Evolutionary conservation across 2,888 invertebrate genomes (phyloP).

Genomic region (Nemoura dubitans): DNA sequence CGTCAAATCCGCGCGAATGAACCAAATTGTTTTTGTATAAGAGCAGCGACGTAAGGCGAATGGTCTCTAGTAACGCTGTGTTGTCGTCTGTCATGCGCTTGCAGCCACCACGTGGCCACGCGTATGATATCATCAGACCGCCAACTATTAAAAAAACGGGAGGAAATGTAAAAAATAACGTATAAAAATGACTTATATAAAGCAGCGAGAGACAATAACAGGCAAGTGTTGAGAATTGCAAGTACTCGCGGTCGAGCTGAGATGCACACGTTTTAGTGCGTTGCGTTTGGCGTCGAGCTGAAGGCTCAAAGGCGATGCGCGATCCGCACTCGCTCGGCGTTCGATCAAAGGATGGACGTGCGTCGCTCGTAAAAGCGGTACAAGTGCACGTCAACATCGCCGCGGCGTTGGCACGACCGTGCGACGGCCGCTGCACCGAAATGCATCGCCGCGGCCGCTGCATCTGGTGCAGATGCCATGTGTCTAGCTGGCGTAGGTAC

Average conservation of each 20-base stretch:
- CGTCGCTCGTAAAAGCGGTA: neutral
- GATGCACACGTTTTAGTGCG: neutral
- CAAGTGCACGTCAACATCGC: neutral
- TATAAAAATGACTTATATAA: neutral
- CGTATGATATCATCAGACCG: neutral
- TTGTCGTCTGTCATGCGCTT: neutral
- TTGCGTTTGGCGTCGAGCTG: neutral
- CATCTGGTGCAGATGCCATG: slow-evolving; percentile 8
- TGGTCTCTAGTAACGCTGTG: neutral
- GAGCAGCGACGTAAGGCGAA: too few species aligned
- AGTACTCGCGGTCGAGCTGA: neutral
- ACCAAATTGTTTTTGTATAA: too few species aligned
- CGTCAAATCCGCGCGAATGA: too few species aligned
- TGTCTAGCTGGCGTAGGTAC: neutral
- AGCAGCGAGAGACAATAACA: neutral
- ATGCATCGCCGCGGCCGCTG: neutral
- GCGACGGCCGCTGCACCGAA: neutral
- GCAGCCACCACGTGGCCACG: neutral
- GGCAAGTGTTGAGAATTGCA: neutral
- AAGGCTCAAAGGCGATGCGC: neutral
- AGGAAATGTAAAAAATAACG: neutral
- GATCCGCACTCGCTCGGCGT: neutral
- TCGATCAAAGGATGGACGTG: neutral
- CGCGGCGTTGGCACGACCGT: neutral
- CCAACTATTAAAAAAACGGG: neutral